Evolutionary conservation across 2,888 invertebrate genomes (phyloP), one percentile per base, ranked within the genome.

Genomic region (Thera obeliscata): DNA sequence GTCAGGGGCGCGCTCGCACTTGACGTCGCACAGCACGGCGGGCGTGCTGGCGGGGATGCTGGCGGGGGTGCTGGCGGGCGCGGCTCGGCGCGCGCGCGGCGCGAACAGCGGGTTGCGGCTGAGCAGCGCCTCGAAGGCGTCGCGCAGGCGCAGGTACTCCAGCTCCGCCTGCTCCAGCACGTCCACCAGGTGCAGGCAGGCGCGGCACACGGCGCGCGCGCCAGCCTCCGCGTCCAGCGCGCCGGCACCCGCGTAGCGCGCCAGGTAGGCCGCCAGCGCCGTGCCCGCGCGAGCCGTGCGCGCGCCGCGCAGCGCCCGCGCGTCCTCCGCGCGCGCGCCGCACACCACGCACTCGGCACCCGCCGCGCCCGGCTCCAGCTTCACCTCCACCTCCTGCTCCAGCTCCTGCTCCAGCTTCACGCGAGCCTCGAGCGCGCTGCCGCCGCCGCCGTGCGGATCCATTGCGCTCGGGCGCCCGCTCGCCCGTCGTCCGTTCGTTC

Each of bases 111-210:
- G 92, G 71, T 91, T 93, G 74, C 89, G 90, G 62, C 81, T 87
- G 33, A 93, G 80, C 22, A 92, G 88, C 36, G 86, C 81, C 68
- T 89, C 89, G 73, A 93, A 91, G 6, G 88, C 78, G 57, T 89
- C 87, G 70, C 88, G 90, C 43, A 91, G 72, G 74, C 89, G 89
- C 48, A 79, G 50, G 66, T 91, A 93, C 70, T 91, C 91, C 12
- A 87, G 70, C 75, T 92, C 92, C 2, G 92, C 88, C 56, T 85
- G 86, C 73, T 93, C 92, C 50, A 93, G 78, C 49, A 89, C 81
- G 72, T 89, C 87, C 56, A 92, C 79, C 57, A 92, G 87, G 38
- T 91, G 88, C 67, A 79, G 83, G 74, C 93, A 93, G 63, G 78
- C 82, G 33, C 84, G 85, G 74, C 92, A 92, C 57, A 90, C 81